Conservation (phyloP, 1,140 invertebrate species). For the Papilio xuthus region DNA sequence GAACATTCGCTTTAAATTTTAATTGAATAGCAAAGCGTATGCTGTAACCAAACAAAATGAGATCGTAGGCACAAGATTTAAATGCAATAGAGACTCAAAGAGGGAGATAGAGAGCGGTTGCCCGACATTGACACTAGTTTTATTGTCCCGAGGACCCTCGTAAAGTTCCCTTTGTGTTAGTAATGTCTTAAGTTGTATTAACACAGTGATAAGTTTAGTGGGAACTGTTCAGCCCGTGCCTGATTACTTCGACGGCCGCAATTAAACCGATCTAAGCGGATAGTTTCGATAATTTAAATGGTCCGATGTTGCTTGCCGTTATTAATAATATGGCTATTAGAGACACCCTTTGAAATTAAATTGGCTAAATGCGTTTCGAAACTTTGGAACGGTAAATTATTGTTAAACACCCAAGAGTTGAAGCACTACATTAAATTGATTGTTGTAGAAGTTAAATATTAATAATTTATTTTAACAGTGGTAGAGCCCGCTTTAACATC, state of each 20-base stretch:
- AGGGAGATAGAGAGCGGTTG: slow-evolving; percentile 70
- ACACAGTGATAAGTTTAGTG: slow-evolving; percentile 73
- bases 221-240: slow-evolving; percentile 50
- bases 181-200: slow-evolving; percentile 79
- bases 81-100: slow-evolving; percentile 59
- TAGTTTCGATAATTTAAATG: slow-evolving; percentile 76
- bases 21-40: neutral
- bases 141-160: slow-evolving; percentile 74
- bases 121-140: slow-evolving; percentile 78
- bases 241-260: slow-evolving; percentile 56
- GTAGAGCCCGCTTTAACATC: too few species aligned
- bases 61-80: slow-evolving; percentile 27
- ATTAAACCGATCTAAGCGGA: slow-evolving; percentile 60
- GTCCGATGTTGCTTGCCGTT: slow-evolving; percentile 56
- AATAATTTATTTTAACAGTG: neutral
- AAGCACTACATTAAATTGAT: slow-evolving; percentile 5
- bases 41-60: neutral
- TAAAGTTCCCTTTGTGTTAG: slow-evolving; percentile 73
- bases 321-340: slow-evolving; percentile 58
- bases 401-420: neutral
- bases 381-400: slow-evolving; percentile 38
- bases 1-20: slow-evolving; percentile 13
- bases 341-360: slow-evolving; percentile 66
- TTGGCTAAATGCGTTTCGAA: slow-evolving; percentile 53
- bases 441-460: neutral